Percentiles rank a stretch among this genome's conserved stretches.
These are phyloP conservation scores for Octopus bimaculoides DNA, from an alignment of 1,140 invertebrate genomes.

Conservation along the genomic window DNA sequence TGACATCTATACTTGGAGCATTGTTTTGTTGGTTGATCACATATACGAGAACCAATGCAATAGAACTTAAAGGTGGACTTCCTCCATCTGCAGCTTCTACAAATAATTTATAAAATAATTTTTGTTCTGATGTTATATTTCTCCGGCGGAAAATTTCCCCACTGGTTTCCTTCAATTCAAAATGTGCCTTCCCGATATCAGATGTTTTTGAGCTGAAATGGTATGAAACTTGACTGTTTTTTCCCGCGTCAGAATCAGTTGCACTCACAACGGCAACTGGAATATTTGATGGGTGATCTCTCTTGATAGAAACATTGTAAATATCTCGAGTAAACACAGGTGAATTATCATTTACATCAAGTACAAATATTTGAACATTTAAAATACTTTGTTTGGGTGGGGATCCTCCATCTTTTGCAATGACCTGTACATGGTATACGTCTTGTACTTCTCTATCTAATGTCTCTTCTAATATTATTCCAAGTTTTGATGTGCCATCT, in stretches of 20 bases:
- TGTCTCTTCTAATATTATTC: constrained; percentile 35
- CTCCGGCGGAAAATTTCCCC: constrained; percentile 35
- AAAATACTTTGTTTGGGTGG: constrained; percentile 87
- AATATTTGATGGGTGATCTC: constrained; percentile 77
- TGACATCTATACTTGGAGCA: constrained; percentile 78
- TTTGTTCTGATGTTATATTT: constrained; percentile 40
- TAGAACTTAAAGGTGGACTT: constrained; percentile 72
- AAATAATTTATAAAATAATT: constrained; percentile 36
- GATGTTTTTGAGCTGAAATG: constrained; percentile 61
- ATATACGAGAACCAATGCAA: constrained; percentile 88
- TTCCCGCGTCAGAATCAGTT: constrained; percentile 81
- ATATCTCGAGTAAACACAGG: constrained; percentile 68
- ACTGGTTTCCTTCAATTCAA: constrained; percentile 33
- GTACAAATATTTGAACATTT: constrained; percentile 84
- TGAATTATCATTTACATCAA: constrained; percentile 95
- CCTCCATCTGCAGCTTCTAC: constrained; percentile 42
- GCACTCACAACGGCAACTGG: constrained; percentile 72
- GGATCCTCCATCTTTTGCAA: constrained; percentile 86
- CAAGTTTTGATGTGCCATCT: constrained; percentile 40
- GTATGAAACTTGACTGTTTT: constrained; percentile 89
- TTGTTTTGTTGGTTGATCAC: constrained; percentile 96
- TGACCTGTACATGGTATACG: constrained; percentile 83
- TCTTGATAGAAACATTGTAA: constrained; percentile 75
- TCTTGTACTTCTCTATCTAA: constrained; percentile 86
- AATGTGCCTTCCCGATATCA: constrained; percentile 34